phyloP scores from a whole-genome alignment of 2,888 invertebrate genomes.

The Bombylius discolor region DNA sequence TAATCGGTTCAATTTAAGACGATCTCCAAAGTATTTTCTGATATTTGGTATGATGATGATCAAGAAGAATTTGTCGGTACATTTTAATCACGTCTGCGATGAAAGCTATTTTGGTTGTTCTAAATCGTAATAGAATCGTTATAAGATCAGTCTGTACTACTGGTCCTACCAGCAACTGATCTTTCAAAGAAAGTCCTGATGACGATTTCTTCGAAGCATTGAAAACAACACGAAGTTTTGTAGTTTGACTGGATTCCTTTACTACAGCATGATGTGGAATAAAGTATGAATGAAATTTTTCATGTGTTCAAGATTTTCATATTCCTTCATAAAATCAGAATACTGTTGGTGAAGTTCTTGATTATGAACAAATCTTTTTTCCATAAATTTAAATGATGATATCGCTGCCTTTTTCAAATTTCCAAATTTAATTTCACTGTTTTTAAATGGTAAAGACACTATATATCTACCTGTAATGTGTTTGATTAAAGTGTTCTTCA shows the following conservation, averaged over 20 bases:
- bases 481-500: neutral
- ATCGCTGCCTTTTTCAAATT: neutral
- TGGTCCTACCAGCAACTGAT: constrained; percentile 15
- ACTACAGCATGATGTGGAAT: constrained; percentile 5
- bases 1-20: constrained; percentile 7
- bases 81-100: constrained; percentile 18
- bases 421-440: neutral
- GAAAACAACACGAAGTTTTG: constrained; percentile 4
- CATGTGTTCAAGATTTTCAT: constrained; percentile 16
- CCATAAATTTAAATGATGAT: neutral
- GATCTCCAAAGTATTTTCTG: constrained; percentile 3
- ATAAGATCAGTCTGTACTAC: constrained; percentile 14
- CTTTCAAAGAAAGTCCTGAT: constrained; percentile 1
- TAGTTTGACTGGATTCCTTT: neutral
- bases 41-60: constrained; percentile 3
- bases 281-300: neutral
- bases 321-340: constrained; percentile 15
- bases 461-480: neutral
- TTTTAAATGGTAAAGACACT: neutral
- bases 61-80: neutral
- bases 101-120: constrained; percentile 6
- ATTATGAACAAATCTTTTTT: neutral
- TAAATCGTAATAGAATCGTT: neutral
- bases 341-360: constrained; percentile 4
- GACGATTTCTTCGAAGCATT: neutral